These are phyloP conservation scores for Hemiscyllium ocellatum DNA, from an alignment of 2,113 vertebrate genomes.

Conservation along the genomic window DNA sequence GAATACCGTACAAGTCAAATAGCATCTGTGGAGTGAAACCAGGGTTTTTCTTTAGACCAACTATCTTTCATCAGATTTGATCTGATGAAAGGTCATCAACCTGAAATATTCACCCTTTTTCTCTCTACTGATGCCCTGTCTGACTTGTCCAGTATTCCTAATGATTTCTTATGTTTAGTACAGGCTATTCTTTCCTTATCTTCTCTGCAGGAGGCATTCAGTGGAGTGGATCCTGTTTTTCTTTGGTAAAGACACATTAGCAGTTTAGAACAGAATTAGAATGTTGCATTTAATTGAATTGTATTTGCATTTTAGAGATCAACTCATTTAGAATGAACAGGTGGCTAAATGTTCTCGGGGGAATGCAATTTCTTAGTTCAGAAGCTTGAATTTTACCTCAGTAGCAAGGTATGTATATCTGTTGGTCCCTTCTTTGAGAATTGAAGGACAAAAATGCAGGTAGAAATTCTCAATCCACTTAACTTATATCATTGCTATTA, in stretches of 20 bases:
- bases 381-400: conserved; percentile 19
- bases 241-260: conserved; percentile 8
- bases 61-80: too few species aligned
- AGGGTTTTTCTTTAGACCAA: too few species aligned
- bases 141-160: not conserved
- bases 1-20: too few species aligned
- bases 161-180: not conserved
- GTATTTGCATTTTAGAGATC: conserved; percentile 22
- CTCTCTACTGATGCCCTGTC: not conserved
- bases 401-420: not conserved
- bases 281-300: conserved; percentile 5
- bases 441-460: not conserved
- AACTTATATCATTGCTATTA: not conserved
- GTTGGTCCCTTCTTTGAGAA: not conserved
- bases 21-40: too few species aligned
- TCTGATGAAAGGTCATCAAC: not conserved
- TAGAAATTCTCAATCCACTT: not conserved
- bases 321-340: conserved; percentile 6
- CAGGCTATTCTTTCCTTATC: not conserved
- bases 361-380: conserved; percentile 18
- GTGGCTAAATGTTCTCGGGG: not conserved
- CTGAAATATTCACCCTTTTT: not conserved
- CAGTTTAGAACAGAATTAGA: not conserved
- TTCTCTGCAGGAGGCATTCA: not conserved
- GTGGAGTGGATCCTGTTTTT: not conserved